These are phyloP conservation scores for Eumeta japonica DNA, from an alignment of 1,140 invertebrate genomes.

Conservation along the genomic window DNA sequence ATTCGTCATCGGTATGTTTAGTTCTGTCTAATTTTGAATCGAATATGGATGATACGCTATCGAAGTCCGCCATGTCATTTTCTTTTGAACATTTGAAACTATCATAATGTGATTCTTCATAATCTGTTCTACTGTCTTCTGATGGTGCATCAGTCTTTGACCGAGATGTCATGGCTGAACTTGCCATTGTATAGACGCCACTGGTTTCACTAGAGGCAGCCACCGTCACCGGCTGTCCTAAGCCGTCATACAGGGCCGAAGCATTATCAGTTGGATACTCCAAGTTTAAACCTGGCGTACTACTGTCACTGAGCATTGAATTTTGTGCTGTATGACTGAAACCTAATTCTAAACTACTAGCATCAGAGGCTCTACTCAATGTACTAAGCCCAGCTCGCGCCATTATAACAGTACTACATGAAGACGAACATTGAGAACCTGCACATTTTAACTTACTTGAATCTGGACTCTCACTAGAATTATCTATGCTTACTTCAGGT, in stretches of 20 bases:
- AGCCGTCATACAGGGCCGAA: constrained; percentile 46
- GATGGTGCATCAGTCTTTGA: constrained; percentile 40
- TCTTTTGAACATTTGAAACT: constrained; percentile 51
- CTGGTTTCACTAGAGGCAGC: constrained; percentile 72
- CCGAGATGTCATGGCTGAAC: constrained; percentile 63
- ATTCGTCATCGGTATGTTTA: constrained; percentile 20
- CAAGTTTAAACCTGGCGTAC: constrained; percentile 53
- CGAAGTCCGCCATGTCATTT: constrained; percentile 48
- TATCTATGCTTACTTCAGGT: constrained; percentile 35
- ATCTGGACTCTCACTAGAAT: constrained; percentile 33
- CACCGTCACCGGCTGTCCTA: constrained; percentile 42
- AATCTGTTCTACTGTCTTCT: constrained; percentile 39
- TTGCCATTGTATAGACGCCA: constrained; percentile 73
- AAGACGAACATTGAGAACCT: constrained; percentile 78
- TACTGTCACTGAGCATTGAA: constrained; percentile 68
- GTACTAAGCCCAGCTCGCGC: constrained; percentile 60
- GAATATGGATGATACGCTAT: constrained; percentile 48
- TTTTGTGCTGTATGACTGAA: constrained; percentile 83
- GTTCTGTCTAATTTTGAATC: constrained; percentile 42
- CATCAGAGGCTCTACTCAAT: constrained; percentile 64
- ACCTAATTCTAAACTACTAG: constrained; percentile 74
- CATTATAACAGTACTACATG: constrained; percentile 78
- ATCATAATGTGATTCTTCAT: constrained; percentile 54
- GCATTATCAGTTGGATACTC: constrained; percentile 59
- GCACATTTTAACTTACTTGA: constrained; percentile 49